Percentiles rank a stretch among this genome's conserved stretches.
These are phyloP conservation scores for Pyrrhia umbra DNA, from an alignment of 2,888 invertebrate species.

Conservation along the genomic window DNA sequence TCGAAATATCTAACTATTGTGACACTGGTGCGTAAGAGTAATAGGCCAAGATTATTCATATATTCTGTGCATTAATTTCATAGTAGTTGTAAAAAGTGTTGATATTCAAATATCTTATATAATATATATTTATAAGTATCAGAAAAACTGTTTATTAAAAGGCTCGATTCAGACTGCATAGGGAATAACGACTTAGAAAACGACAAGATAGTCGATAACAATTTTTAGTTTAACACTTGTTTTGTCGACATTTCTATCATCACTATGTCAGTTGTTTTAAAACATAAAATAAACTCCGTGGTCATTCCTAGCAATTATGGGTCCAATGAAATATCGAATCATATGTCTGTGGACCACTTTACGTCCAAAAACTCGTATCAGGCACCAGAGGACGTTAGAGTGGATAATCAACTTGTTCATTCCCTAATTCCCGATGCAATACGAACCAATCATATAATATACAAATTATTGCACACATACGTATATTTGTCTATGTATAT, in stretches of 20 bases:
- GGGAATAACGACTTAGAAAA: not conserved
- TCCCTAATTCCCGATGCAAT: not conserved
- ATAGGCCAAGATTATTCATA: slow-evolving; percentile 52
- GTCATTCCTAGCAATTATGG: too few species aligned
- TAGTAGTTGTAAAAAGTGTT: slow-evolving; percentile 52
- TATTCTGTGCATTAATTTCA: slow-evolving; percentile 59
- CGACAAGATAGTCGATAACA: not conserved
- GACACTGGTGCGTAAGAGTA: slow-evolving; percentile 57
- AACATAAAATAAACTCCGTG: too few species aligned
- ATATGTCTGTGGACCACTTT: too few species aligned
- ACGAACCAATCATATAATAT: slow-evolving; percentile 25
- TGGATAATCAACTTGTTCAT: not conserved
- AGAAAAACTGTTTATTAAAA: slow-evolving; percentile 46
- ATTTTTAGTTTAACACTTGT: not conserved
- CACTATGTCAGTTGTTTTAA: not conserved
- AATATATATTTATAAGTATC: slow-evolving; percentile 50
- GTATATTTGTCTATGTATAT: slow-evolving; percentile 60
- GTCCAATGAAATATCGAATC: too few species aligned
- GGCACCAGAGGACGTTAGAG: not conserved
- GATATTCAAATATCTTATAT: slow-evolving; percentile 48
- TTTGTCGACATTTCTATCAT: not conserved
- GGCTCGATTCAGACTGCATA: slow-evolving; percentile 30
- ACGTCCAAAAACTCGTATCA: not conserved
- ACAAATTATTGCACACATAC: slow-evolving; percentile 63
- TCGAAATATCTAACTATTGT: slow-evolving; percentile 59